A percentile compares a stretch with the other conserved stretches of the same genome.
Evolutionary conservation across 2,113 vertebrate genomes (phyloP).

Genomic region (Phylloscopus whistleri): DNA sequence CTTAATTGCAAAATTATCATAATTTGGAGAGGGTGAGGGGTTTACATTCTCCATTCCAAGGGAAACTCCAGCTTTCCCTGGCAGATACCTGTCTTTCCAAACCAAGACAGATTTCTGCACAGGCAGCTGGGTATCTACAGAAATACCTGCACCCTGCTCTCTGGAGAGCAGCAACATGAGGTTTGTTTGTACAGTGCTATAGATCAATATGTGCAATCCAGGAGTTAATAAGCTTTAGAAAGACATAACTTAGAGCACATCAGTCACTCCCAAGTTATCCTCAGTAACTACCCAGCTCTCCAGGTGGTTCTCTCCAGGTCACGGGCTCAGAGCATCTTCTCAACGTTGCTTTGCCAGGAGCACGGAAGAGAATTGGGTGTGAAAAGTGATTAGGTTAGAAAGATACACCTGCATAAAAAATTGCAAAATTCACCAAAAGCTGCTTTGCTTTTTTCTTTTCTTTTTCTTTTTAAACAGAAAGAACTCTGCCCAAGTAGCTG

Average conservation of each 20-base stretch:
- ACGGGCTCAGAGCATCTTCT: not conserved
- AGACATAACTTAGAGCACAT: not conserved
- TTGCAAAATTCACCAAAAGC: not conserved
- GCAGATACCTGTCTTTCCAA: no score
- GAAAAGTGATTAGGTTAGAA: not conserved
- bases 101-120: not conserved
- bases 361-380: not conserved
- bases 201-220: not conserved
- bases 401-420: not conserved
- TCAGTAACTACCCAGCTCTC: not conserved
- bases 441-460: not conserved
- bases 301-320: not conserved
- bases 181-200: not conserved
- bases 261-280: not conserved
- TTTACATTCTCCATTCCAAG: no score
- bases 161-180: not conserved
- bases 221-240: constrained; percentile 7
- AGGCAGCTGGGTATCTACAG: not conserved
- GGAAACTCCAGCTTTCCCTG: no score
- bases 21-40: no score
- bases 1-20: no score
- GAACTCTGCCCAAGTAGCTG: not conserved
- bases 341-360: not conserved
- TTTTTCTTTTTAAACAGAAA: not conserved
- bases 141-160: not conserved